Evolutionary conservation across 2,888 invertebrate genomes (phyloP), one percentile per base, ranked within the genome.

Genomic region (Molanna angustata): DNA sequence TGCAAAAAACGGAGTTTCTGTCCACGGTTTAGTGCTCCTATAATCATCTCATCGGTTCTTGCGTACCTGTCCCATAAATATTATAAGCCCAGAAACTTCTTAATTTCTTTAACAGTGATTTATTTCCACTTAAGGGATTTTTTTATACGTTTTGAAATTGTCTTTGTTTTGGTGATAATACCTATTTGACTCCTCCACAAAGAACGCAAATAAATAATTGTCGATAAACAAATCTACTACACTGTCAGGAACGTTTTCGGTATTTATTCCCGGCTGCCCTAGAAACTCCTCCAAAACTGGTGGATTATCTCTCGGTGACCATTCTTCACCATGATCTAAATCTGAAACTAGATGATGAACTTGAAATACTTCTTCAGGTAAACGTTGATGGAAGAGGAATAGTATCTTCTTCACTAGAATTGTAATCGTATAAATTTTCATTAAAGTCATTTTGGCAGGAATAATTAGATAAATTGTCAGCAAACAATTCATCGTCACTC

Each of bases 1-100:
- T 49, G 53, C 47, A 43, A 39, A 42, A 6, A 55, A 54, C 19
- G 47, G 51, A 11, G 41, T 49, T 27, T 49, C 45, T 13, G 33
- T 43, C 19, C 33, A 33, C 11, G 40, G 21, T 31, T 41, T 33
- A 14, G 37, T 49, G 13, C 20, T 40, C 49, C 54, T 49, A 39
- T 49, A 54, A 22, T 43, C 42, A 27, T 43, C 42, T 43, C 27
- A 16, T 43, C 22, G 11, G 16, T 43, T 27, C 42, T 43, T 43
- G 6, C 42, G 18, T n/a, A 27, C 42, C 21, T 27, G 14, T 22
- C 48, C 40, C 48, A 48, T 48, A 17, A 39, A 11, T 13, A 48
- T 14, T 14, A 48, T 48, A 17, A 37, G 17, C 20, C 27, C n/a
- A 48, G 16, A 37, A 48, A 48, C 19, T 27, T 39, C 27, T 39